These are phyloP conservation scores for Acromyrmex echinatior DNA, from an alignment of 1,140 invertebrate genomes.

Conservation along the genomic window DNA sequence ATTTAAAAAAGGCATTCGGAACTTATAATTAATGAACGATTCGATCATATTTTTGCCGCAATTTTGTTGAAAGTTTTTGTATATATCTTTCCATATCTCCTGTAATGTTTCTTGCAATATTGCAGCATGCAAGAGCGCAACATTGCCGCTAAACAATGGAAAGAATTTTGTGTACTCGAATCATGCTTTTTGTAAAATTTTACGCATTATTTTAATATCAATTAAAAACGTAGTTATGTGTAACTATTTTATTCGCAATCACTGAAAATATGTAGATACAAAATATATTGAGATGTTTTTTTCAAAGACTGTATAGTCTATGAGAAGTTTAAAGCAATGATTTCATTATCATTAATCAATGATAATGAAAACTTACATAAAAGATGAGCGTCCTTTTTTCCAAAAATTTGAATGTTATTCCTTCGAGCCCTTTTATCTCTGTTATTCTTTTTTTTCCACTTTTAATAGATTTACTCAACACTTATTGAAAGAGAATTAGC, in stretches of 20 bases:
- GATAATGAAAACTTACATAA: neutral
- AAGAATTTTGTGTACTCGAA: neutral
- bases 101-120: neutral
- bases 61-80: neutral
- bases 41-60: neutral
- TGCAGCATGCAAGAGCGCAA: neutral
- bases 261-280: neutral
- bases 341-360: neutral
- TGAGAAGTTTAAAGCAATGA: no score
- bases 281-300: neutral
- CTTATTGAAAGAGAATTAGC: neutral
- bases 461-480: neutral
- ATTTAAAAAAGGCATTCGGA: neutral
- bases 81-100: neutral
- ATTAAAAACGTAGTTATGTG: neutral
- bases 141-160: neutral
- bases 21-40: neutral
- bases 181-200: neutral
- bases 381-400: no score
- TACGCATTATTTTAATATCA: neutral
- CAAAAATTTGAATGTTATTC: no score
- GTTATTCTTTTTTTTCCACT: neutral
- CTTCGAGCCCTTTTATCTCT: no score
- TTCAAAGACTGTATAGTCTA: neutral
- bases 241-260: constrained; percentile 30